These are phyloP conservation scores for Prosopocoilus inquinatus DNA, from an alignment of 2,888 invertebrate genomes.

Conservation along the genomic window DNA sequence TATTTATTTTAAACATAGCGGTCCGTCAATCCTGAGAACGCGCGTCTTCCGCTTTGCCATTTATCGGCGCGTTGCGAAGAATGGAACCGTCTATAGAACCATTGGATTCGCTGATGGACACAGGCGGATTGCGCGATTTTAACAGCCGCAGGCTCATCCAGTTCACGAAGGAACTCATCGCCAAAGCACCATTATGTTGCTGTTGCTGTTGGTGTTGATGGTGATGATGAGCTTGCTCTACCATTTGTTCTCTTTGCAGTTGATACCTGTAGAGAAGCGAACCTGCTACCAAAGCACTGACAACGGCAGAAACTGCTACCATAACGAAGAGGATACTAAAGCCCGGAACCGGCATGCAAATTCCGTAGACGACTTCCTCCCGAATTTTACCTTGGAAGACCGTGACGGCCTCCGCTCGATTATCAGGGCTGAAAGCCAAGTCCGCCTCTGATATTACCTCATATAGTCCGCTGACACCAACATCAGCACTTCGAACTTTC, in stretches of 20 bases:
- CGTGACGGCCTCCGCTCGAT: slow-evolving; percentile 76
- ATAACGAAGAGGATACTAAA: slow-evolving; percentile 87
- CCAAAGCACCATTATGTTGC: slow-evolving; percentile 55
- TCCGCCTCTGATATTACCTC: slow-evolving; percentile 90
- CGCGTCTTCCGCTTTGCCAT: slow-evolving; percentile 32
- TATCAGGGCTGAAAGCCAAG: slow-evolving; percentile 83
- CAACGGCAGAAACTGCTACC: slow-evolving; percentile 82
- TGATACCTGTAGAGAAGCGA: slow-evolving; percentile 77
- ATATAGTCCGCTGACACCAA: slow-evolving; percentile 86
- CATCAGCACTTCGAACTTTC: slow-evolving; percentile 79
- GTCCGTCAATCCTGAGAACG: slow-evolving; percentile 15
- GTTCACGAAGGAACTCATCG: slow-evolving; percentile 66
- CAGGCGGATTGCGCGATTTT: slow-evolving; percentile 48
- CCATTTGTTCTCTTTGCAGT: slow-evolving; percentile 66
- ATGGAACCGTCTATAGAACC: slow-evolving; percentile 28
- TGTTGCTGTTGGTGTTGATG: slow-evolving; percentile 29
- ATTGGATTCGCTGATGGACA: slow-evolving; percentile 33
- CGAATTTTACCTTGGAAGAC: slow-evolving; percentile 85
- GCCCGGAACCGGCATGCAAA: slow-evolving; percentile 85
- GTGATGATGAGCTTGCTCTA: slow-evolving; percentile 40
- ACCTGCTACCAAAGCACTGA: slow-evolving; percentile 83
- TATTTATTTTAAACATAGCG: not conserved
- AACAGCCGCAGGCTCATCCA: slow-evolving; percentile 73
- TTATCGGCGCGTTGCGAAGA: slow-evolving; percentile 24
- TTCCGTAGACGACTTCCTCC: slow-evolving; percentile 88